Evolutionary conservation across 1,140 invertebrate species (phyloP), one percentile per base, ranked within the genome.

Genomic region (Galendromus occidentalis): DNA sequence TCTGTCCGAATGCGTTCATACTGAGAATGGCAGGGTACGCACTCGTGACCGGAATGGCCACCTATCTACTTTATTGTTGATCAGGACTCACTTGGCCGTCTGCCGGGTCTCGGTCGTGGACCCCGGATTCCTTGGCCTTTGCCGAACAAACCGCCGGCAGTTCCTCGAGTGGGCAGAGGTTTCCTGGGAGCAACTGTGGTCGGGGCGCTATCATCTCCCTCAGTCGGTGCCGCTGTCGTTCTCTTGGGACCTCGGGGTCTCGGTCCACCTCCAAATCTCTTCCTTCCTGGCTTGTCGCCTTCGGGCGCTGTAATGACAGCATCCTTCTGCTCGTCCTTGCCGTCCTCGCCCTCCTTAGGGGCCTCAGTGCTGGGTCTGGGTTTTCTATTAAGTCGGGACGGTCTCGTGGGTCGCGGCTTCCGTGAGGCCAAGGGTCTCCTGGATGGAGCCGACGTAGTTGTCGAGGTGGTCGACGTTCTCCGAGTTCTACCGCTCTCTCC

Each of bases 211-310:
- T 14, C 14, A 9, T 25, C 22, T 18, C 25, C 22, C 20, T 25
- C 25, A 17, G 51, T 22, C 25, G 14, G 51, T 4, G 33, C 33
- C 1, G 22, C 22, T 1, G 51, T 59, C 33, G 51, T 59, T 22
- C 51, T 25, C 33, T 59, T 59, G 14, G 51, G 33, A 25, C 51
- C 51, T 17, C 51, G 51, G 33, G 33, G 33, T 17, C 51, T 25
- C 51, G 51, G 51, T 25, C 51, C 51, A 33, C 51, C 51, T 59
- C 51, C 51, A 9, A 59, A 59, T 29, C 51, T 25, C 51, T 59
- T 59, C 33, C 51, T 59, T 17, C 25, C 22, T 1, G 51, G 51
- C 9, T 59, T 59, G 25, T 25, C 33, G 22, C 33, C 51, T 25
- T 25, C 14, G 25, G 51, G 2, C 14, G 51, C 51, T 4, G 51